phyloP scores from a whole-genome alignment of 2,113 vertebrate genomes.

The Chloropsis cyanopogon region DNA sequence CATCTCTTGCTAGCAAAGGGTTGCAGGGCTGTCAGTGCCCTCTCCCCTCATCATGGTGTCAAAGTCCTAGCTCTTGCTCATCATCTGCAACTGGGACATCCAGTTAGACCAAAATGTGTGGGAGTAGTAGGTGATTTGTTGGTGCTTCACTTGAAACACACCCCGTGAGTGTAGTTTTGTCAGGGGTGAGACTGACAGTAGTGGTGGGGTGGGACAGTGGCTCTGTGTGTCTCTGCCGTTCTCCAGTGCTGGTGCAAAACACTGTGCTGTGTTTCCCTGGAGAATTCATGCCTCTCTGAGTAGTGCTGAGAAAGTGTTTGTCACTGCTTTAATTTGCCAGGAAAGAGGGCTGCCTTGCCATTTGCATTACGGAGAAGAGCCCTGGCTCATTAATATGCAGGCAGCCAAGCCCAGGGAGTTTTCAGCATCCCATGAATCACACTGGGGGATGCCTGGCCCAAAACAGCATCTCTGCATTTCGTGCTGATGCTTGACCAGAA shows the following conservation, averaged over 20 bases:
- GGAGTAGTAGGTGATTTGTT: not conserved
- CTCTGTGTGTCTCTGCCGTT: not conserved
- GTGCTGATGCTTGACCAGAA: not conserved
- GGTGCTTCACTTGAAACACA: not conserved
- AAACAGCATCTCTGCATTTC: constrained; percentile 6
- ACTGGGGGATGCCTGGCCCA: not conserved
- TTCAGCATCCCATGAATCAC: constrained; percentile 6
- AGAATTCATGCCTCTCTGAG: not conserved
- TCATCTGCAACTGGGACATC: not conserved
- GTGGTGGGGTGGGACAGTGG: not conserved
- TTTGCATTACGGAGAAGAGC: constrained; percentile 14
- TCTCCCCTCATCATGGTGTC: not conserved
- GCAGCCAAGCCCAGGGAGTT: not conserved
- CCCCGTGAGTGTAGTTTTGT: rapidly evolving
- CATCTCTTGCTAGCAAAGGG: no score
- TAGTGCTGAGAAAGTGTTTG: not conserved
- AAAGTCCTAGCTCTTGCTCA: rapidly evolving
- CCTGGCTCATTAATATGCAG: constrained; percentile 30
- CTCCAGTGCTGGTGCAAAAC: not conserved
- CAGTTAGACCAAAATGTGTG: rapidly evolving
- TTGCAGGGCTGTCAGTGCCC: not conserved
- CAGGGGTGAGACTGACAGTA: rapidly evolving
- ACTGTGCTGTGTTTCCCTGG: not conserved
- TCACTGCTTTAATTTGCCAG: constrained; percentile 14
- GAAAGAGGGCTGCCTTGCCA: not conserved